Evolutionary conservation across 2,888 invertebrate genomes (phyloP).

Genomic region (Drosophila ustulata): DNA sequence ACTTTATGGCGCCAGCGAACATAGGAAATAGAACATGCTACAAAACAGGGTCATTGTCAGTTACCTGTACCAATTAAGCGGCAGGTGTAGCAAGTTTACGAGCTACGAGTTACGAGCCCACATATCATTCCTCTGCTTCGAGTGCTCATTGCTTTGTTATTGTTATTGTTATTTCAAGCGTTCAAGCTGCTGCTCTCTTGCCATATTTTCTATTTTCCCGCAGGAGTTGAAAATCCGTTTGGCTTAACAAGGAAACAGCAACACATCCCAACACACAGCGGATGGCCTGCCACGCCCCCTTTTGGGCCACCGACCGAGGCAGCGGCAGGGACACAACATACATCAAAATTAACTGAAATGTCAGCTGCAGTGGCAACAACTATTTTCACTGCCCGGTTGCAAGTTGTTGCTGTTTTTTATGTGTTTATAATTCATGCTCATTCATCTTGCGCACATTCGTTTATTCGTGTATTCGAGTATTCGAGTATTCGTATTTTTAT

Average conservation of each 20-base stretch:
- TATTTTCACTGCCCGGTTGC: conserved; percentile 54
- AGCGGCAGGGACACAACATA: conserved; percentile 45
- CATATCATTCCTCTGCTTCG: conserved; percentile 54
- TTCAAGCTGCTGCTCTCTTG: conserved; percentile 27
- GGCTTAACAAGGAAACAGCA: conserved; percentile 42
- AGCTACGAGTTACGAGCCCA: conserved; percentile 54
- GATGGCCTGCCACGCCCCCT: conserved; percentile 39
- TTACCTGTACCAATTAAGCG: conserved; percentile 62
- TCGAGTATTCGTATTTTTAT: too few species aligned
- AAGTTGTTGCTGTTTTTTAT: conserved; percentile 61
- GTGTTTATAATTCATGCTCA: conserved; percentile 79
- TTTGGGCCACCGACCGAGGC: conserved; percentile 4
- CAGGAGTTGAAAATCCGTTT: conserved; percentile 66
- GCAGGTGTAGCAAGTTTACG: conserved; percentile 67
- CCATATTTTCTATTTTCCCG: conserved; percentile 21
- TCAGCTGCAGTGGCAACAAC: conserved; percentile 76
- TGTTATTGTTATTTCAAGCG: conserved; percentile 71
- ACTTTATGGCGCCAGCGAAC: conserved; percentile 69
- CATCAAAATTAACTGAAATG: conserved; percentile 79
- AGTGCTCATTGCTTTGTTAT: conserved; percentile 40
- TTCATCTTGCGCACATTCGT: conserved; percentile 64
- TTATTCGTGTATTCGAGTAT: background rate
- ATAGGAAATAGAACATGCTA: background rate
- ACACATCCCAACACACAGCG: conserved; percentile 9
- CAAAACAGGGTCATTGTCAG: conserved; percentile 21